These are phyloP conservation scores for Coreoperca whiteheadi DNA, from an alignment of 2,113 vertebrate genomes.

Conservation along the genomic window DNA sequence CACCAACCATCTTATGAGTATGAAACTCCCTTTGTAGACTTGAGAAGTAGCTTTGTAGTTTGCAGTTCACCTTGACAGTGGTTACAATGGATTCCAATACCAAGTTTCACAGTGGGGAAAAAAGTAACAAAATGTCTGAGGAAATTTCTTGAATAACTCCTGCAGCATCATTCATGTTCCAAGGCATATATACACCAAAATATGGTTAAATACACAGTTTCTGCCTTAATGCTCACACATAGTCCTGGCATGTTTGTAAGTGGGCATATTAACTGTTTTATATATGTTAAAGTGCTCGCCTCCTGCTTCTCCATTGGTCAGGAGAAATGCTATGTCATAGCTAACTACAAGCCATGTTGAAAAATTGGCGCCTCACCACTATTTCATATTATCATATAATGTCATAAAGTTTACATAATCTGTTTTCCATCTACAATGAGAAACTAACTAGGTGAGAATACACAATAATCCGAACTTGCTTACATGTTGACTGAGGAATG, in stretches of 20 bases:
- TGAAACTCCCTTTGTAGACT: conserved; percentile 13
- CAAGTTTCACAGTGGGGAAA: conserved; percentile 19
- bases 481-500: not conserved
- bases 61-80: conserved; percentile 2
- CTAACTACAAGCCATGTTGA: not conserved
- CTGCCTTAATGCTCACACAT: not conserved
- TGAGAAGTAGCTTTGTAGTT: conserved; percentile 10
- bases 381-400: not conserved
- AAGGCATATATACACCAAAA: not conserved
- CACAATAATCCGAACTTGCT: not conserved
- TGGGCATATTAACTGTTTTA: not conserved
- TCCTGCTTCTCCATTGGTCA: not conserved
- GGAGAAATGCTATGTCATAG: no score
- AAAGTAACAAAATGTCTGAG: no score
- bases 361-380: not conserved
- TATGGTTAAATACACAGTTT: not conserved
- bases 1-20: conserved; percentile 20
- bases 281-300: not conserved
- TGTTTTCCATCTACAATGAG: not conserved
- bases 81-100: not conserved
- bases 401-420: not conserved
- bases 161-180: not conserved
- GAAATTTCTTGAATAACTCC: not conserved
- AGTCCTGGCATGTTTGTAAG: not conserved
- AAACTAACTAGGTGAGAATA: not conserved